A percentile compares a stretch with the other conserved stretches of the same genome.
These are phyloP conservation scores for Lineus longissimus DNA, from an alignment of 1,140 invertebrate species.

Conservation along the genomic window DNA sequence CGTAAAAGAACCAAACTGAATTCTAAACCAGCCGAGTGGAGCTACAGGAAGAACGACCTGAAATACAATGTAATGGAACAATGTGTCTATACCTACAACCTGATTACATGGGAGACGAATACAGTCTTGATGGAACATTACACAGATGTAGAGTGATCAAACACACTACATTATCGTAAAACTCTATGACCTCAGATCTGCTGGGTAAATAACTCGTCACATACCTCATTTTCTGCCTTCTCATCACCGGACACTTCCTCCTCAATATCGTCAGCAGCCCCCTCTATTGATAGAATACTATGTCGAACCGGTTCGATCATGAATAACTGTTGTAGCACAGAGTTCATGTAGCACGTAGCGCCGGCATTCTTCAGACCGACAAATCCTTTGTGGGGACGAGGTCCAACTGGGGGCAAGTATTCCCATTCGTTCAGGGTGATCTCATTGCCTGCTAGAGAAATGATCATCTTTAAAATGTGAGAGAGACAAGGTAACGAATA, in stretches of 20 bases:
- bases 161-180: no score
- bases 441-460: slow-evolving; percentile 50
- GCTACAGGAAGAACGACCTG: no score
- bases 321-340: slow-evolving; percentile 92
- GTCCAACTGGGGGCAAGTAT: slow-evolving; percentile 91
- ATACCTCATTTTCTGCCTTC: slow-evolving; percentile 43
- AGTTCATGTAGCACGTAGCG: slow-evolving; percentile 99
- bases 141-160: no score
- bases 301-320: slow-evolving; percentile 89
- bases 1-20: no score
- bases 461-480: neutral
- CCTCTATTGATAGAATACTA: slow-evolving; percentile 73
- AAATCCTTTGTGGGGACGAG: slow-evolving; percentile 82
- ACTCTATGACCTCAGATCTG: no score
- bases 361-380: slow-evolving; percentile 97
- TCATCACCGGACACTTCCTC: slow-evolving; percentile 76
- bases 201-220: no score
- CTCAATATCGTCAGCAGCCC: slow-evolving; percentile 73
- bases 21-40: no score
- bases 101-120: no score
- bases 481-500: neutral
- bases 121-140: no score
- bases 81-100: no score
- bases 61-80: no score
- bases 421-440: slow-evolving; percentile 91